Conservation (phyloP, 2,113 vertebrate genomes). For the Pogonocichla stellata region DNA sequence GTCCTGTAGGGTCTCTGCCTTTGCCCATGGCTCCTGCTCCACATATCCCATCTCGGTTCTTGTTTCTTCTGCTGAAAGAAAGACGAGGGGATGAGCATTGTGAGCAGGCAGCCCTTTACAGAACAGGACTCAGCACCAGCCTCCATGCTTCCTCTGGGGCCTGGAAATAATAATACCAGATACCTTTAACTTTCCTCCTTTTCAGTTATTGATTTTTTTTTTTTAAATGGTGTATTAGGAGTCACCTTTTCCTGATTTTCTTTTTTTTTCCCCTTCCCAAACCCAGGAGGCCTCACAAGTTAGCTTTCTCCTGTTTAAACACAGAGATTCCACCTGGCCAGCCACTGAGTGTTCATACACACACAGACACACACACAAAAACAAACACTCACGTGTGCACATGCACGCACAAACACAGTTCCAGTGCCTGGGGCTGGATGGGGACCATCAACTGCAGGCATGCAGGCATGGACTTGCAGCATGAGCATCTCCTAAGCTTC, state of each 20-base stretch:
- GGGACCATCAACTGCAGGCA: not conserved
- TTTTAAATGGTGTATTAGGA: not conserved
- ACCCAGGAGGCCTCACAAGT: not conserved
- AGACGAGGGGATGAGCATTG: not conserved
- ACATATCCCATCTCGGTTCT: fast-evolving
- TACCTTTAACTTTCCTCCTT: not conserved
- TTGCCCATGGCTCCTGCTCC: fast-evolving
- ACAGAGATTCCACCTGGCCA: not conserved
- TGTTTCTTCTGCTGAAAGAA: not conserved
- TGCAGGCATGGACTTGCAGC: not conserved
- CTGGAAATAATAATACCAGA: not conserved
- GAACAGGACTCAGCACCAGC: not conserved
- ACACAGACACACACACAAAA: fast-evolving
- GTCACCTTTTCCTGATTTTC: not conserved
- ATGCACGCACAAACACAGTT: not conserved
- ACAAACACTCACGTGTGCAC: fast-evolving
- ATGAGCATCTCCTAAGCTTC: not conserved
- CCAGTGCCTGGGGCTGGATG: not conserved
- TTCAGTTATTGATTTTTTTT: not conserved
- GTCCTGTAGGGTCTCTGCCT: not conserved
- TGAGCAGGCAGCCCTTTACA: not conserved
- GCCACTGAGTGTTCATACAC: fast-evolving
- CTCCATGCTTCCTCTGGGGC: not conserved
- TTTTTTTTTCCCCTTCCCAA: not conserved
- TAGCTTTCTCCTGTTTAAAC: not conserved